A percentile compares a stretch with the other conserved stretches of the same genome.
Evolutionary conservation across 2,888 invertebrate genomes (phyloP).

Genomic region (Machimus rusticus): DNA sequence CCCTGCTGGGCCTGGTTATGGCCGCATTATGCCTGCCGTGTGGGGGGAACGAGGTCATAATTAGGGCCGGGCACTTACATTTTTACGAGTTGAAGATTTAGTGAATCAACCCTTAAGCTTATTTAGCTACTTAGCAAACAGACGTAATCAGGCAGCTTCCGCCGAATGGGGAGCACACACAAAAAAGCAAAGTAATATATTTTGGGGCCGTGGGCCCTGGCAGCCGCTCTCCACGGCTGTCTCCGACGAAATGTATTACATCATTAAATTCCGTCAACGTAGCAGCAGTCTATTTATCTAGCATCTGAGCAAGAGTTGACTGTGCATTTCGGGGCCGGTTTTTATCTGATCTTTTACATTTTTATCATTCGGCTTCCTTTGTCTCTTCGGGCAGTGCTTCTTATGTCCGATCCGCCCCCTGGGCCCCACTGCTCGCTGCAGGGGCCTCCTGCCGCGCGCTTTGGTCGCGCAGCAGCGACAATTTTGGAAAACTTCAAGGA

Average conservation of each 20-base stretch:
- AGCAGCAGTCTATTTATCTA: conserved; percentile 41
- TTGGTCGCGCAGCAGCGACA: background rate
- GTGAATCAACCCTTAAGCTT: conserved; percentile 30
- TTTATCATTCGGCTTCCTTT: background rate
- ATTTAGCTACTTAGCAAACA: conserved; percentile 27
- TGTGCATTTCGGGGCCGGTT: background rate
- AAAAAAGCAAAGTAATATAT: conserved; percentile 11
- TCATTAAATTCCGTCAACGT: conserved; percentile 42
- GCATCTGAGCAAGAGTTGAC: conserved; percentile 27
- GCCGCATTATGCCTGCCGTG: background rate
- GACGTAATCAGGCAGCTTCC: conserved; percentile 8
- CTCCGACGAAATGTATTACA: conserved; percentile 32
- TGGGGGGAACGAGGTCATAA: conserved; percentile 10
- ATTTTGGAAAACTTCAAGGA: background rate
- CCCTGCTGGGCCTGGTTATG: background rate
- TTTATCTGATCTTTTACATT: conserved; percentile 26
- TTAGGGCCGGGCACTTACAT: conserved; percentile 15
- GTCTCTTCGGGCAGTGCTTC: background rate
- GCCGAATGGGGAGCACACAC: background rate
- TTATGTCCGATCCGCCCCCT: background rate
- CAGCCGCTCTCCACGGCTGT: background rate
- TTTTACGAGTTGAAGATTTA: conserved; percentile 23
- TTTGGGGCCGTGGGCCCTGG: background rate
- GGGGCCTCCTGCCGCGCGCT: background rate
- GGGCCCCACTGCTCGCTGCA: background rate